phyloP scores from a whole-genome alignment of 2,113 vertebrate species.

The Vireo altiloquus region DNA sequence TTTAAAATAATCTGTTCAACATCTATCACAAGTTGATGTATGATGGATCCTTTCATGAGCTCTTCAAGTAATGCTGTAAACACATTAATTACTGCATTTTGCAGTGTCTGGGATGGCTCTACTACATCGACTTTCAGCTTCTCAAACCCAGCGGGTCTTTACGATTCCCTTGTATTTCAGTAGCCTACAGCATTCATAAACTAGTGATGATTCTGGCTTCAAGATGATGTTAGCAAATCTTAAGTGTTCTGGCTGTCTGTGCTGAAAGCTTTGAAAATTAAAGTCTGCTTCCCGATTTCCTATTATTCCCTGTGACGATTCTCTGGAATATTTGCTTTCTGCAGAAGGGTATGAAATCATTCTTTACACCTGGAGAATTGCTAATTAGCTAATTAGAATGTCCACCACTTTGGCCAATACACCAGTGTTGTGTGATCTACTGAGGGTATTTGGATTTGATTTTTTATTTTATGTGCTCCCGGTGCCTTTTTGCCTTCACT shows the following conservation, averaged over 20 bases:
- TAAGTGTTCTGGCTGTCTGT: not conserved
- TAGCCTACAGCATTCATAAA: not conserved
- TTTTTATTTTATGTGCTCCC: not conserved
- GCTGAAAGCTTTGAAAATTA: not conserved
- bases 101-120: not conserved
- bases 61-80: not conserved
- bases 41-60: not conserved
- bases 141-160: not conserved
- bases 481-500: not conserved
- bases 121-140: not conserved
- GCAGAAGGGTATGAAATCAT: not conserved
- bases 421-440: not conserved
- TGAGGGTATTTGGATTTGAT: not conserved
- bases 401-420: not conserved
- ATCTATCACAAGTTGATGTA: not conserved
- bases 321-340: not conserved
- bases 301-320: not conserved
- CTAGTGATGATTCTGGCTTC: not conserved
- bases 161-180: not conserved
- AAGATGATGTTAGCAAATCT: not conserved
- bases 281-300: not conserved
- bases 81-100: not conserved
- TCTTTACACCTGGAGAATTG: not conserved
- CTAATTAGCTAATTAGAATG: not conserved
- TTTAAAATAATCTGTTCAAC: not conserved